Evolutionary conservation across 2,113 vertebrate genomes (phyloP).

Genomic region (Clarias magur): DNA sequence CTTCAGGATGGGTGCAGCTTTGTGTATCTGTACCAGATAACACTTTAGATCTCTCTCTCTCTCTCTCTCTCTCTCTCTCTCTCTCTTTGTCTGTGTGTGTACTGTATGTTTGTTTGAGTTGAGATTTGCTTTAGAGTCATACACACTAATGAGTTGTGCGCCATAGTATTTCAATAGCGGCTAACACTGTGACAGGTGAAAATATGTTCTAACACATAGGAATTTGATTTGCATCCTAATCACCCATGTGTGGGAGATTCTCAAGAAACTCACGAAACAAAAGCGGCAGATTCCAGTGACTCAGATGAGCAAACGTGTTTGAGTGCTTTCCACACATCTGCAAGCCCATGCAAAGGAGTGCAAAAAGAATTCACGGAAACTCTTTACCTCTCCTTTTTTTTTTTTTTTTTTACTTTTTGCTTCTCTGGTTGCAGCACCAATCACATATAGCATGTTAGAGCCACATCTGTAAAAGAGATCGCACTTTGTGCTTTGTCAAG

Average conservation of each 20-base stretch:
- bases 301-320: slow-evolving; percentile 33
- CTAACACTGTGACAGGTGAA: background rate
- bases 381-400: background rate
- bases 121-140: background rate
- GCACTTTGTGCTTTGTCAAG: background rate
- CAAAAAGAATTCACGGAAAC: slow-evolving; percentile 24
- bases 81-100: no score
- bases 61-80: no score
- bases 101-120: no score
- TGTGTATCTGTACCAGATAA: background rate
- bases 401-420: background rate
- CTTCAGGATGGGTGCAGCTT: background rate
- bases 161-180: background rate
- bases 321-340: slow-evolving; percentile 23
- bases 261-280: background rate
- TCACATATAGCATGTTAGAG: background rate
- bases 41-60: background rate
- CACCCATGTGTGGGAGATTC: background rate
- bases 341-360: slow-evolving; percentile 6
- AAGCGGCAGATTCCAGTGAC: slow-evolving; percentile 5
- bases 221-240: slow-evolving; percentile 19
- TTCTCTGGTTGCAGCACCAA: background rate
- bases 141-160: background rate
- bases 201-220: slow-evolving; percentile 3
- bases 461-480: background rate